Evolutionary conservation across 2,797 vertebrate species (phyloP), one percentile per base, ranked within the genome.

Genomic region (Trachops cirrhosus): DNA sequence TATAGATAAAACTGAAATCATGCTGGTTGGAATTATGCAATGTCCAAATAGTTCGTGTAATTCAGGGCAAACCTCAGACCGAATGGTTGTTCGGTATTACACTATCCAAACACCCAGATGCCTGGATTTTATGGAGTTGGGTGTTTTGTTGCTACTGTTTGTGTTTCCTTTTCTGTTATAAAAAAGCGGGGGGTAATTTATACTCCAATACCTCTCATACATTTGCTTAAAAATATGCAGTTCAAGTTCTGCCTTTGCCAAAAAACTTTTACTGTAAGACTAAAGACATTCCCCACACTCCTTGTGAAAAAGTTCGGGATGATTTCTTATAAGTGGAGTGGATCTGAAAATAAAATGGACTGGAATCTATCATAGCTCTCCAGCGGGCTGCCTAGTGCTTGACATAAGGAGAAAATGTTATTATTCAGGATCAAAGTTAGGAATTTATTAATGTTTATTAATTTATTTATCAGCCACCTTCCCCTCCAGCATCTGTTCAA

Each of bases 111-210:
- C 62, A 80, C 83, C 79, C 95, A 84, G 83, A 52, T 67, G 46
- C 12, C 73, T 82, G 75, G 39, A 80, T 62, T 74, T 82, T 80
- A 44, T 52, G 9, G 59, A 82, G 9, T 41, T 73, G 52, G 50
- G 21, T 41, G 29, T 85, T 84, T 57, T 19, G 37, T 48, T 82
- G 87, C 70, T 94, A 84, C 39, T 80, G 75, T 84, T 48, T 68
- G 10, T 86, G n/a, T 84, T 94, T 70, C 41, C 75, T 95, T 82
- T 90, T 87, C 73, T 94, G 34, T 37, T 37, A 52, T 86, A 96
- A 83, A 82, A 83, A 11, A 2, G 3, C 6, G 0, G 6, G 32
- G n/a, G 91, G 68, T 41, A 71, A 96, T 71, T 91, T 92, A 80
- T 74, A 85, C 29, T 59, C 24, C 68, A 77, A 77, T 9, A 52